A percentile compares a stretch with the other conserved stretches of the same genome.
Conservation (phyloP, 2,113 vertebrate genomes). For the Spea multiplicata region DNA sequence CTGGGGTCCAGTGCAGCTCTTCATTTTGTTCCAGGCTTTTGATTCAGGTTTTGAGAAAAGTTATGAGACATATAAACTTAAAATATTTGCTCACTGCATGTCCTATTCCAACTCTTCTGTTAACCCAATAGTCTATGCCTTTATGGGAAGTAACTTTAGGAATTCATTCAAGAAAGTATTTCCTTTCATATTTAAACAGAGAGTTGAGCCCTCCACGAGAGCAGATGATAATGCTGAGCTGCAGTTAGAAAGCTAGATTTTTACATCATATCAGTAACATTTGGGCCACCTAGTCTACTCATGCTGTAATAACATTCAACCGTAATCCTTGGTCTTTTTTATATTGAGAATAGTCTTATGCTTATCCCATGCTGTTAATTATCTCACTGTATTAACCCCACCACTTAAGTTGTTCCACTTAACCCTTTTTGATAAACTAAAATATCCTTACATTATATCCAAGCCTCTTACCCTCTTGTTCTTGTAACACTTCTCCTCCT, state of each 20-base stretch:
- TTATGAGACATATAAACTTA: constrained; percentile 67
- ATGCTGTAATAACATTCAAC: too few relatives aligned
- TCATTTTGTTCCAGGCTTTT: constrained; percentile 67
- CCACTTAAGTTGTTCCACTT: too few relatives aligned
- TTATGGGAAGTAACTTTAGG: constrained; percentile 70
- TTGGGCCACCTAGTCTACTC: too few relatives aligned
- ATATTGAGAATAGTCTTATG: too few relatives aligned
- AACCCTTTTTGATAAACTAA: too few relatives aligned
- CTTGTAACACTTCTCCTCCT: too few relatives aligned
- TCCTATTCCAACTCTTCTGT: constrained; percentile 70
- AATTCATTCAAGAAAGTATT: constrained; percentile 68
- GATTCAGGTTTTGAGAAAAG: constrained; percentile 54
- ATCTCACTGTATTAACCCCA: too few relatives aligned
- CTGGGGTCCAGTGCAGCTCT: constrained; percentile 71
- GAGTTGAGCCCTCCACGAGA: constrained; percentile 18
- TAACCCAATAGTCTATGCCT: constrained; percentile 66
- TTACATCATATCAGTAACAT: too few relatives aligned
- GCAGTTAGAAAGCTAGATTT: background rate
- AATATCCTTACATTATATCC: too few relatives aligned
- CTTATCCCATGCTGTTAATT: too few relatives aligned
- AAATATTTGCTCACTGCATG: constrained; percentile 73
- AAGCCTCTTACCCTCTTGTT: too few relatives aligned
- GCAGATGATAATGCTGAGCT: constrained; percentile 56
- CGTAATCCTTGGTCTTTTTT: too few relatives aligned
- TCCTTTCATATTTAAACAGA: constrained; percentile 58